Base-by-base conservation (phyloP, 2,888 invertebrate genomes). In the Druceiella hillmani region DNA sequence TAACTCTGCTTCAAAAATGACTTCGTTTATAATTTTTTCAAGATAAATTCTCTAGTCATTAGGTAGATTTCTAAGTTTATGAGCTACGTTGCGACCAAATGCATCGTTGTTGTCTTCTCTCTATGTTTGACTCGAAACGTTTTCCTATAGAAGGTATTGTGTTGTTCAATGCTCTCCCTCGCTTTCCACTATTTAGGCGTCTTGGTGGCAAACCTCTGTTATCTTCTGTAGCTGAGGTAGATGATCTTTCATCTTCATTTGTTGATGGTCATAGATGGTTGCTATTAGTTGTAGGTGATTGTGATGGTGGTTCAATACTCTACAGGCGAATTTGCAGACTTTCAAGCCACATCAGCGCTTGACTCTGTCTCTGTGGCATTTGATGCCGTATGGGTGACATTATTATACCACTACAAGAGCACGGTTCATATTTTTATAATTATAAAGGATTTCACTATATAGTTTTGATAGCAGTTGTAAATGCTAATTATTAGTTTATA, bases 121-220 rank as follows among this genome's bases (percentile, higher is more conserved):
- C 6, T 6, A 7, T 6, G 22, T 20, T 20, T 20, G 6, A n/a
- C 22, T 20, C 22, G n/a, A 20, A 20, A 20, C 22, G 22, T 20
- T 20, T 20, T 20, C 22, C 22, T 20, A 20, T 20, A 20, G 22
- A 20, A 20, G 22, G n/a, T 20, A 20, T 20, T 20, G 22, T n/a
- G 22, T 20, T n/a, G 22, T 20, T n/a, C 22, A 20, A 20, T 20
- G 6, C 22, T 20, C 22, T 20, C 22, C 22, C 22, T 20, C 22
- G 22, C 22, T 20, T 20, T 20, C 22, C 22, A 20, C 22, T n/a
- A n/a, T n/a, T n/a, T 20, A n/a, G 22, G 22, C 22, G n/a, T 20
- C 22, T 20, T 20, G 22, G 22, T 20, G 22, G 22, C n/a, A 20
- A 20, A 20, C 22, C n/a, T 20, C 22, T n/a, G n/a, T n/a, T n/a